phyloP scores from a whole-genome alignment of 2,797 vertebrate species.

The Chelonia mydas region DNA sequence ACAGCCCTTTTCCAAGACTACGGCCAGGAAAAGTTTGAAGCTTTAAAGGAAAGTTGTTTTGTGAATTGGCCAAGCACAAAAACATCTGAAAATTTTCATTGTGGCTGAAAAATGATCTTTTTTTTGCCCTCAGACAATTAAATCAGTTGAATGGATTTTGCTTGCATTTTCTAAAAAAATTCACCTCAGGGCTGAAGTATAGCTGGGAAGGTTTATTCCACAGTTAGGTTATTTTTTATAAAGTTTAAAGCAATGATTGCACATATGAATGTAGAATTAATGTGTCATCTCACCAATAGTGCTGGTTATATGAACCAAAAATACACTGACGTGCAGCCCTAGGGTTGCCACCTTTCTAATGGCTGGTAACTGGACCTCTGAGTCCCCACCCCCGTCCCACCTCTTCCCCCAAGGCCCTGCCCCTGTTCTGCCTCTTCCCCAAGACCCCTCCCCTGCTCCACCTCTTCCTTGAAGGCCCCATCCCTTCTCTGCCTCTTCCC shows the following conservation, averaged over 20 bases:
- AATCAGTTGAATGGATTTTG: not conserved
- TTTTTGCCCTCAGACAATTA: not conserved
- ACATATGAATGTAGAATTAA: not conserved
- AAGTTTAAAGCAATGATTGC: conserved; percentile 20
- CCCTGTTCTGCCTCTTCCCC: too few relatives aligned
- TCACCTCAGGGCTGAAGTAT: not conserved
- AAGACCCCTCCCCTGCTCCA: too few relatives aligned
- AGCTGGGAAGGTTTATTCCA: not conserved
- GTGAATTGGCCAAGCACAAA: conserved; percentile 32
- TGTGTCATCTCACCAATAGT: not conserved
- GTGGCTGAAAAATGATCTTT: not conserved
- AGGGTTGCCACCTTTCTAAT: too few relatives aligned
- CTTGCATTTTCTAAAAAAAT: not conserved
- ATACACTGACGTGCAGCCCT: not conserved
- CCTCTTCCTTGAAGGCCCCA: too few relatives aligned
- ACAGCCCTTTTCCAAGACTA: conserved; percentile 23
- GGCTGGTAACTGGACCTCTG: too few relatives aligned
- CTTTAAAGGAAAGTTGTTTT: not conserved
- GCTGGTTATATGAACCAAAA: not conserved
- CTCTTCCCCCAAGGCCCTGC: too few relatives aligned
- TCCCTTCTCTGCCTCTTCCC: too few relatives aligned
- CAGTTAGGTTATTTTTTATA: not conserved
- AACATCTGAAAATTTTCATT: conserved; percentile 12
- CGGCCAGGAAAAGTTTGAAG: not conserved
- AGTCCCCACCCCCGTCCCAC: too few relatives aligned